Evolutionary conservation across 2,888 invertebrate species (phyloP), one percentile per base, ranked within the genome.

Genomic region (Ecliptopera silaceata): DNA sequence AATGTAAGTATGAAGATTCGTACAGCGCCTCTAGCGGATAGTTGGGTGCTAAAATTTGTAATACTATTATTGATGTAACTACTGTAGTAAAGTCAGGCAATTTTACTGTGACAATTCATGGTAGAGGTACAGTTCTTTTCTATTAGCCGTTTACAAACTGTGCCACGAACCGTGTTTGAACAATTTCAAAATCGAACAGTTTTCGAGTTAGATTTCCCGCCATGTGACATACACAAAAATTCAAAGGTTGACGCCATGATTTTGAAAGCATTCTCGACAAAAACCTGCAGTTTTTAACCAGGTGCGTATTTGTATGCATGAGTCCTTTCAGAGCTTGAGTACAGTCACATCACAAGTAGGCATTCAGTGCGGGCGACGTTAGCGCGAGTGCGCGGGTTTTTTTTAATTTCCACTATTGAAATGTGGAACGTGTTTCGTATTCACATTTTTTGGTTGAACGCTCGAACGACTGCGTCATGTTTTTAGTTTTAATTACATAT

Each of bases 321-420:
- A 65, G 61, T 72, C 74, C 63, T 75, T 80, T 78, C 75, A 78
- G 72, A 64, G 68, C 66, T 73, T 75, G 54, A 53, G 56, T 46
- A 59, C 59, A 54, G 59, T 59, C 45, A 55, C 63, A 56, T 61
- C 60, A 70, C 72, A 70, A 77, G 72, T 71, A 70, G 64, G 70
- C 72, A 72, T 79, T 79, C 79, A 79, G 61, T 67, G 60, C 64
- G 68, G 66, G 66, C 71, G 74, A 66, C 71, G 65, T 64, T 49
- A 64, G 63, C 54, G 65, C 61, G 64, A 72, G 64, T 64, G 64
- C 49, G 67, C 57, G 45, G 66, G 65, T 59, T 68, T 65, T 68
- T 68, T 64, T 48, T 61, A 68, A 60, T 68, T 72, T 63, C 50
- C 56, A 64, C 63, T 64, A 72, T 73, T 68, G 72, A 72, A 65